Evolutionary conservation across 2,888 invertebrate genomes (phyloP).

Genomic region (Ferrisia virgata): DNA sequence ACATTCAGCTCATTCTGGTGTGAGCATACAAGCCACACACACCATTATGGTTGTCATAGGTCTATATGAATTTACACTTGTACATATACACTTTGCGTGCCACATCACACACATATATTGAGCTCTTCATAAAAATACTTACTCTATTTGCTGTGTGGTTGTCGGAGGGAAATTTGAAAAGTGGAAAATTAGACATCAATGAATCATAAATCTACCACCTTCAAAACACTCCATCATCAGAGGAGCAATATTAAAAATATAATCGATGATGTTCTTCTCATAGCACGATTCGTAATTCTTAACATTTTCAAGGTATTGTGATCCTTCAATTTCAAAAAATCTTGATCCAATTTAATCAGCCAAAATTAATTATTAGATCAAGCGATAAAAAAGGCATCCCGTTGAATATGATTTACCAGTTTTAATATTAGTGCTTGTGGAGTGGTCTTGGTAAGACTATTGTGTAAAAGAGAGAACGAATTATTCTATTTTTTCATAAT

Average conservation of each 20-base stretch:
- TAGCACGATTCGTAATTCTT: background rate
- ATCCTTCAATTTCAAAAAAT: background rate
- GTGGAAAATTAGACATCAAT: background rate
- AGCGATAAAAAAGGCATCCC: slow-evolving; percentile 7
- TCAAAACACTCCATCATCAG: background rate
- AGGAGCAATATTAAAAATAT: background rate
- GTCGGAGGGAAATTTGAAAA: background rate
- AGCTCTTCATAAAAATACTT: background rate
- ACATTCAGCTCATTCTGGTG: background rate
- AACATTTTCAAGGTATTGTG: background rate
- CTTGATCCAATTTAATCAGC: background rate
- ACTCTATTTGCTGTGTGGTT: background rate
- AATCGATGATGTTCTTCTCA: background rate
- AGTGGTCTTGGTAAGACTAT: too few relatives aligned
- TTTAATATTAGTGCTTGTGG: too few relatives aligned
- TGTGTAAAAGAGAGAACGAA: too few relatives aligned
- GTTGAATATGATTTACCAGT: too few relatives aligned
- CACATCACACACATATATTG: background rate
- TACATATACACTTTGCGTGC: background rate
- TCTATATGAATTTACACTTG: too few relatives aligned
- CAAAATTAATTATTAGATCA: background rate
- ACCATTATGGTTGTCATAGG: too few relatives aligned
- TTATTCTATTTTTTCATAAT: too few relatives aligned
- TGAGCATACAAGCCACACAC: background rate
- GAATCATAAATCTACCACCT: background rate